Percentiles rank a stretch among this genome's conserved stretches.
phyloP scores from a whole-genome alignment of 2,888 invertebrate species.

The Ecliptopera silaceata region DNA sequence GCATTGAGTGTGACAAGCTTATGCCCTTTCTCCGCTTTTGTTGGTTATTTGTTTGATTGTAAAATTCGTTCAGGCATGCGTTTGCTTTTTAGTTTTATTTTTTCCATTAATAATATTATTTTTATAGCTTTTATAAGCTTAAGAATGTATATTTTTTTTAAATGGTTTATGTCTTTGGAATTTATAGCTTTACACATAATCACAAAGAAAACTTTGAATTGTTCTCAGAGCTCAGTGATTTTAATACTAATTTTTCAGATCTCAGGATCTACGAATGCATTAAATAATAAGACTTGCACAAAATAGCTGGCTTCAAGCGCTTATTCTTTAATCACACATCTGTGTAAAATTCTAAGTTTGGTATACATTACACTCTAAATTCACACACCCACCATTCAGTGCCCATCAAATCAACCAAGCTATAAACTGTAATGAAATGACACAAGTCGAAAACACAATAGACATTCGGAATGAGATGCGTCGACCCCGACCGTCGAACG shows the following conservation, averaged over 20 bases:
- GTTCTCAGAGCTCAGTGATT: too few species aligned
- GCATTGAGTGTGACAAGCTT: constrained; percentile 50
- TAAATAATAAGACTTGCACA: too few species aligned
- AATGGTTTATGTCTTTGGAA: too few species aligned
- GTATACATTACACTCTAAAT: background rate
- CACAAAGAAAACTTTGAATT: too few species aligned
- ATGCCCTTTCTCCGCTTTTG: constrained; percentile 44
- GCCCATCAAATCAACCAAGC: constrained; percentile 15
- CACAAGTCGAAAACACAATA: constrained; percentile 49
- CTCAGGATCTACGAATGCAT: too few species aligned
- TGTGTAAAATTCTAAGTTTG: background rate
- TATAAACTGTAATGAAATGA: constrained; percentile 32
- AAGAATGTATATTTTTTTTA: background rate
- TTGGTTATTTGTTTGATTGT: constrained; percentile 33
- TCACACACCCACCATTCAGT: background rate
- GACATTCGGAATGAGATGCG: constrained; percentile 67
- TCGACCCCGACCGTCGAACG: constrained; percentile 59
- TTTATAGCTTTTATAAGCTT: background rate
- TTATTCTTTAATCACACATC: too few species aligned
- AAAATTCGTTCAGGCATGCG: constrained; percentile 35
- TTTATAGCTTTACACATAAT: too few species aligned
- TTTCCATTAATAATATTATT: background rate
- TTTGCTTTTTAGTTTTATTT: constrained; percentile 10
- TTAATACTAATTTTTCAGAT: too few species aligned
- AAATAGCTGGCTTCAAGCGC: too few species aligned